A percentile compares a stretch with the other conserved stretches of the same genome.
Evolutionary conservation across 2,888 invertebrate species (phyloP).

Genomic region (Ernsta delagoae): DNA sequence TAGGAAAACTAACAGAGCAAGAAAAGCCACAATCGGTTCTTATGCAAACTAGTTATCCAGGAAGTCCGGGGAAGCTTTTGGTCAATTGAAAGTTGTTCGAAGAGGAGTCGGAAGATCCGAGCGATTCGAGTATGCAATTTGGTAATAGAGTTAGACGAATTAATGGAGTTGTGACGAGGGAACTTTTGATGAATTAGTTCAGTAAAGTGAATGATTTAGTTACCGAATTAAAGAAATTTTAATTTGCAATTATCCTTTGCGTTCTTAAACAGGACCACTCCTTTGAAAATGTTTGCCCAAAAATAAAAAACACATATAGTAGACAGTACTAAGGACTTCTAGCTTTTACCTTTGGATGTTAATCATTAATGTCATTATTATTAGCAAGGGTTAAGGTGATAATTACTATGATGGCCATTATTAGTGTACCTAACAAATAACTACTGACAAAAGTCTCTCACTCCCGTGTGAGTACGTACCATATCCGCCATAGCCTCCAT

Average conservation of each 20-base stretch:
- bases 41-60: constrained; percentile 17
- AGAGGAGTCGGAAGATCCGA: constrained; percentile 24
- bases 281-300: no score
- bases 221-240: not conserved
- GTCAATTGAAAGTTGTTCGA: constrained; percentile 63
- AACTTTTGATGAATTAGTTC: constrained; percentile 24
- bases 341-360: no score
- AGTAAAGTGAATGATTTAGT: not conserved
- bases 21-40: constrained; percentile 19
- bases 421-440: no score
- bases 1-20: constrained; percentile 13
- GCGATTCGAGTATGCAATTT: constrained; percentile 31
- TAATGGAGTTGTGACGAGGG: constrained; percentile 28
- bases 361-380: no score
- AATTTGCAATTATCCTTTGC: no score
- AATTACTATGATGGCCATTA: no score
- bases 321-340: no score
- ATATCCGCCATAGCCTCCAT: constrained; percentile 46
- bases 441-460: not conserved
- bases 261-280: no score
- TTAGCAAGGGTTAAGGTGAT: no score
- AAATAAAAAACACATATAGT: no score
- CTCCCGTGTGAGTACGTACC: not conserved
- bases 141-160: constrained; percentile 34
- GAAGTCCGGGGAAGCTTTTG: constrained; percentile 49